Percentiles rank a stretch among this genome's conserved stretches.
These are phyloP conservation scores for Callimorpha dominula DNA, from an alignment of 2,888 invertebrate species.

Conservation along the genomic window DNA sequence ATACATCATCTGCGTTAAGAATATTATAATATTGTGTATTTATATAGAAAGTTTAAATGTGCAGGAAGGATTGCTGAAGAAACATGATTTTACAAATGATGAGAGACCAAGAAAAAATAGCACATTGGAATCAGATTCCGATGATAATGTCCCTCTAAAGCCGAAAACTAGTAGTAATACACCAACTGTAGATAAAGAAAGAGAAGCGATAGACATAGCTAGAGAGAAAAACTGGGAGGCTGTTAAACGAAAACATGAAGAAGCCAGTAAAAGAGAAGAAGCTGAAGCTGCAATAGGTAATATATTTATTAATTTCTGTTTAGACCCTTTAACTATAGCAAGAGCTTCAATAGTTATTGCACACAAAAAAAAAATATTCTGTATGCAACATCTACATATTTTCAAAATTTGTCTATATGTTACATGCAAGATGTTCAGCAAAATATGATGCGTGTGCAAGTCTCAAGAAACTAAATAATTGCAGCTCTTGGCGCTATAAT, in stretches of 20 bases:
- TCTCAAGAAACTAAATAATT: too few species aligned
- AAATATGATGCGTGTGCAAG: too few species aligned
- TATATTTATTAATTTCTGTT: background rate
- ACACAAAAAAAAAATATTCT: too few species aligned
- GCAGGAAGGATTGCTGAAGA: slow-evolving; percentile 81
- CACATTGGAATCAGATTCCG: slow-evolving; percentile 81
- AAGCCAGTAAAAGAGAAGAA: slow-evolving; percentile 83
- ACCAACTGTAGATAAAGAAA: slow-evolving; percentile 79
- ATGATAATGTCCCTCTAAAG: slow-evolving; percentile 81
- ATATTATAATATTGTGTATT: background rate
- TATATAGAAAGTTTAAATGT: background rate
- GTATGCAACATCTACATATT: too few species aligned
- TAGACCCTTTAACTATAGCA: background rate
- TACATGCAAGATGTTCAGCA: too few species aligned
- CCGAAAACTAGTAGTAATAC: slow-evolving; percentile 69
- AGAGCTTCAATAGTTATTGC: too few species aligned
- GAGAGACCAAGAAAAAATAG: slow-evolving; percentile 79
- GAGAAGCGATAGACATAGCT: slow-evolving; percentile 84
- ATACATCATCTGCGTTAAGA: background rate
- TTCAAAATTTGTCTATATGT: too few species aligned
- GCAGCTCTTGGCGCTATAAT: too few species aligned
- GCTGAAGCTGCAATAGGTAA: slow-evolving; percentile 82
- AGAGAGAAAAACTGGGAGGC: slow-evolving; percentile 86
- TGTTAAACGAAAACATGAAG: slow-evolving; percentile 85
- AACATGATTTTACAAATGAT: slow-evolving; percentile 74